Evolutionary conservation across 2,888 invertebrate genomes (phyloP).

Genomic region (Oxystoma pomonae): DNA sequence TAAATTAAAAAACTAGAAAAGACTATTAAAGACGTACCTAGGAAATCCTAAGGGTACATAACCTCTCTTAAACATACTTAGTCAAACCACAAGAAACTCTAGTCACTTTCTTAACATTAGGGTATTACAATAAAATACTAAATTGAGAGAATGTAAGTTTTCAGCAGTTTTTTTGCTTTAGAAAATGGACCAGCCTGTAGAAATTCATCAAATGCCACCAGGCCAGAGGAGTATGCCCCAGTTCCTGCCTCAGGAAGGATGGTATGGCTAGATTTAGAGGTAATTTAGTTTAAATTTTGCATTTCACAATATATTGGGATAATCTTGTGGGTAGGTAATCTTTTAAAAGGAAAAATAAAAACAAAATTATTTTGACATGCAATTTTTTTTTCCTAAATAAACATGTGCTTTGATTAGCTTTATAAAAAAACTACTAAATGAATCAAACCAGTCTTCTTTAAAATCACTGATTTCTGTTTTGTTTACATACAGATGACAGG

Average conservation of each 20-base stretch:
- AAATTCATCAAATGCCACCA: neutral
- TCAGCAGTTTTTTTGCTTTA: neutral
- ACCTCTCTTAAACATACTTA: no score
- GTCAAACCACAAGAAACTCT: no score
- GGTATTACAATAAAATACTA: no score
- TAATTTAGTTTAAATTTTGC: conserved; percentile 29
- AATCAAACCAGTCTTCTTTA: no score
- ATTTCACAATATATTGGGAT: no score
- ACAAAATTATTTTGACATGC: conserved; percentile 7
- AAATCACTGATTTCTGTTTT: neutral
- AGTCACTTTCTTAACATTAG: no score
- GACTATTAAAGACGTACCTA: no score
- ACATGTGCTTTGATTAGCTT: conserved; percentile 2
- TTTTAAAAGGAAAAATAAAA: no score
- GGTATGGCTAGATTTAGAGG: conserved; percentile 75
- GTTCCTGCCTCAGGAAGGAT: conserved; percentile 40
- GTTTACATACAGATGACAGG: conserved; percentile 79
- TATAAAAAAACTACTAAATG: conserved; percentile 3
- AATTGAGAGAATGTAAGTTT: neutral
- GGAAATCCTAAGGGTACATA: no score
- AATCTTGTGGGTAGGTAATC: no score
- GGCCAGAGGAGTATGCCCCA: neutral
- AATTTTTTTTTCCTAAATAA: conserved; percentile 3
- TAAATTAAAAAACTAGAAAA: no score
- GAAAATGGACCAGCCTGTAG: neutral